Evolutionary conservation across 2,888 invertebrate genomes (phyloP).

Genomic region (Dryomyza anilis): DNA sequence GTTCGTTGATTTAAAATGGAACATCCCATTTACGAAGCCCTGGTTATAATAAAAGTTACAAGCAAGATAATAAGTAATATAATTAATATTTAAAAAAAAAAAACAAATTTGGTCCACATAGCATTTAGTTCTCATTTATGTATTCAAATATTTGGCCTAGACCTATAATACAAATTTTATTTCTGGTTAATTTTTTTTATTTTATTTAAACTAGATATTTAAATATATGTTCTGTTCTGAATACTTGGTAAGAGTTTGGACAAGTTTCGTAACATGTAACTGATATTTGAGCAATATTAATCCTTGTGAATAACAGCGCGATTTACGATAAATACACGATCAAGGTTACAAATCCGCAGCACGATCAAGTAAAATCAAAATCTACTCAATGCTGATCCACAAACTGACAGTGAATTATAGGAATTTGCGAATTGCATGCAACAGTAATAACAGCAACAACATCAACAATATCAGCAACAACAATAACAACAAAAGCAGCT

Average conservation of each 20-base stretch:
- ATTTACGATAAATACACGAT: neutral
- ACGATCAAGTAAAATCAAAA: neutral
- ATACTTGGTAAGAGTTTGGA: neutral
- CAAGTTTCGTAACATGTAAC: neutral
- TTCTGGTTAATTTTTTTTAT: too few species aligned
- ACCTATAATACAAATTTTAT: too few species aligned
- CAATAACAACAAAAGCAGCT: constrained; percentile 20
- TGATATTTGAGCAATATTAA: neutral
- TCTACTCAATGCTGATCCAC: constrained; percentile 17
- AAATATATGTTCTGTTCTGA: neutral
- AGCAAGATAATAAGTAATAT: too few species aligned
- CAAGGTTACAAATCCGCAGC: neutral
- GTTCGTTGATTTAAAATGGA: too few species aligned
- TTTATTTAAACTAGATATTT: too few species aligned
- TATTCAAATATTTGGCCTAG: too few species aligned
- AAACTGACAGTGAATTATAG: constrained; percentile 22
- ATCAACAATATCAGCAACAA: constrained; percentile 1
- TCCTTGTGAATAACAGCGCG: neutral
- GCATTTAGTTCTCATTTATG: too few species aligned
- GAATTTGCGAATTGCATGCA: constrained; percentile 18
- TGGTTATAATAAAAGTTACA: too few species aligned
- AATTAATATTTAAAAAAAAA: too few species aligned
- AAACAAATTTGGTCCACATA: too few species aligned
- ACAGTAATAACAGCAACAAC: neutral
- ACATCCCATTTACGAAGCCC: too few species aligned